Evolutionary conservation across 2,888 invertebrate genomes (phyloP).

Genomic region (Lacanobia wlatinum): DNA sequence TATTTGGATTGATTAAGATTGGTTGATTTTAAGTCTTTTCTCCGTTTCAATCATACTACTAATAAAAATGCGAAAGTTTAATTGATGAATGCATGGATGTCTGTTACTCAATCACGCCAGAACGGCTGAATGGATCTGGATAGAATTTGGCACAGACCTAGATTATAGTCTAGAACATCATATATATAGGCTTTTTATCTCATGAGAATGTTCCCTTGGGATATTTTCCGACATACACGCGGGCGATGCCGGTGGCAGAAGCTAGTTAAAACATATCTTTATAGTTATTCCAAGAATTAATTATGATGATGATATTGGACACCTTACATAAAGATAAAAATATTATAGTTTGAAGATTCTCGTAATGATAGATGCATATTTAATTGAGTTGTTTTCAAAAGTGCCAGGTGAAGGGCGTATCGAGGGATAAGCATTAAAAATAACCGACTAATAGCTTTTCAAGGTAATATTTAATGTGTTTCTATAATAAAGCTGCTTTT

Average conservation of each 20-base stretch:
- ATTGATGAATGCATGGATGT: no score
- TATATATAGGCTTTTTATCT: no score
- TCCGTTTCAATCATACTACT: not conserved
- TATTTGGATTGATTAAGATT: no score
- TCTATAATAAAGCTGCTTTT: conserved; percentile 30
- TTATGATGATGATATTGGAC: conserved; percentile 21
- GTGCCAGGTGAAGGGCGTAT: conserved; percentile 64
- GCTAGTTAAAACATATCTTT: not conserved
- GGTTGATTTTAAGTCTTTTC: no score
- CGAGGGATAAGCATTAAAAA: conserved; percentile 65
- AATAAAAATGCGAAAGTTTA: no score
- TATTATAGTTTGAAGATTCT: conserved; percentile 10
- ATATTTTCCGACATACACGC: no score
- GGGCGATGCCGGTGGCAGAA: no score
- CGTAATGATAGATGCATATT: conserved; percentile 33
- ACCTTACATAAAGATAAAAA: conserved; percentile 32
- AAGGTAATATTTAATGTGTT: conserved; percentile 55
- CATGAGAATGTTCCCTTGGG: no score
- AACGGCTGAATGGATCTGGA: no score
- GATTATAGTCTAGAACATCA: no score
- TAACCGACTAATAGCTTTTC: conserved; percentile 66
- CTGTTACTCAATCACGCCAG: no score
- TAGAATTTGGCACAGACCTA: no score
- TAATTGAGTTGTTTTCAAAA: conserved; percentile 57
- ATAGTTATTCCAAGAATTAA: conserved; percentile 14